Conservation (phyloP, 2,113 vertebrate genomes). For the Ailurus styani region DNA sequence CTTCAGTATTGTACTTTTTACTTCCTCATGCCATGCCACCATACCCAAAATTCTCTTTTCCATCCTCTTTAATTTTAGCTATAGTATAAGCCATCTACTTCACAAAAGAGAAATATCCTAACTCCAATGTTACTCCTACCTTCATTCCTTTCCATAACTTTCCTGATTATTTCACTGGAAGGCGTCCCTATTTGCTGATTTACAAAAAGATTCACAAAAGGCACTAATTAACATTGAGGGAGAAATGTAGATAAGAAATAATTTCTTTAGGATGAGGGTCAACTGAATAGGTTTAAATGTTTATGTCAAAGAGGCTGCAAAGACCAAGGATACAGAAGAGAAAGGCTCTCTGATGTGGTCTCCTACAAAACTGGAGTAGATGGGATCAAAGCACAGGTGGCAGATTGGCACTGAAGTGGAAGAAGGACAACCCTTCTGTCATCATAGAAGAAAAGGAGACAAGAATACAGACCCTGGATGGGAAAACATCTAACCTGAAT, state of each 20-base stretch:
- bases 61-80: background rate
- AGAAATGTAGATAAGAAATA: background rate
- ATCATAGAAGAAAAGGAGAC: background rate
- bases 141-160: background rate
- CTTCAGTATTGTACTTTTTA: background rate
- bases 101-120: background rate
- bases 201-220: background rate
- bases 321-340: background rate
- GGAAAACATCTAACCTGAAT: background rate
- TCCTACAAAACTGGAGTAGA: background rate
- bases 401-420: background rate
- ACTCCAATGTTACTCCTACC: background rate
- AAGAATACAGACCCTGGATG: background rate
- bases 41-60: background rate
- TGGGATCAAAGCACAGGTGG: fast-evolving
- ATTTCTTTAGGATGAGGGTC: background rate
- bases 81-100: background rate
- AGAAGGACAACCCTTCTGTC: no score
- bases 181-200: background rate
- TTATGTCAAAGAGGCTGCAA: background rate
- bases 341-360: background rate
- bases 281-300: background rate
- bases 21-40: background rate
- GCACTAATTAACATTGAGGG: background rate
- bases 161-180: background rate